Percentiles rank a stretch among this genome's conserved stretches.
Evolutionary conservation across 1,140 invertebrate genomes (phyloP).

Genomic region (Semibalanus balanoides): DNA sequence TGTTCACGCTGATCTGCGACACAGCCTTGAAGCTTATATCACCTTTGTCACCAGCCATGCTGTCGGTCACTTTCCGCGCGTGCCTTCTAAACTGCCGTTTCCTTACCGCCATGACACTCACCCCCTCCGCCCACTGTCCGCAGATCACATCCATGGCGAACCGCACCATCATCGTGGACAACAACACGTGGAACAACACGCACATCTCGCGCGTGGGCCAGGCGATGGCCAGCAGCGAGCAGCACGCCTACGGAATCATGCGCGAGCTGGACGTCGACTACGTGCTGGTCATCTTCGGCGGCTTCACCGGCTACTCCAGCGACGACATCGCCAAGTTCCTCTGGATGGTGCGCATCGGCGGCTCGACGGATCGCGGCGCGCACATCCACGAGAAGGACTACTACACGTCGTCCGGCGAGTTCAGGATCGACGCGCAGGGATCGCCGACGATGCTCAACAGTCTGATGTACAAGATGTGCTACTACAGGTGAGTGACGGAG

Average conservation of each 20-base stretch:
- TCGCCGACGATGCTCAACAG: conserved; percentile 73
- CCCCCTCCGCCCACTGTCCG: too few species aligned
- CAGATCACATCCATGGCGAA: conserved; percentile 98
- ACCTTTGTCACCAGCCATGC: too few species aligned
- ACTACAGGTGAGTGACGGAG: conserved; percentile 50
- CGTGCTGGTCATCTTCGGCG: conserved; percentile 95
- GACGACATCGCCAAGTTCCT: conserved; percentile 98
- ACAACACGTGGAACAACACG: conserved; percentile 99
- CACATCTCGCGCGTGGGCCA: conserved; percentile 94
- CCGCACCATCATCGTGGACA: conserved; percentile 94
- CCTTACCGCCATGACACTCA: too few species aligned
- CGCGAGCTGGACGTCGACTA: conserved; percentile 92
- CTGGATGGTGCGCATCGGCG: conserved; percentile 98
- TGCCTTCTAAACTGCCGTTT: too few species aligned
- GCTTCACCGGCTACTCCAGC: conserved; percentile 93
- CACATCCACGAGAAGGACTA: conserved; percentile 96
- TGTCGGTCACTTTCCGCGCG: too few species aligned
- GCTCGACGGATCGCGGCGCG: conserved; percentile 80
- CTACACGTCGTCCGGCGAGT: conserved; percentile 85
- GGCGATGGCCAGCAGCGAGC: conserved; percentile 92
- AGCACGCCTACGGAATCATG: conserved; percentile 96
- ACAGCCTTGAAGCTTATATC: too few species aligned
- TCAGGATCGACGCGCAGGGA: conserved; percentile 81
- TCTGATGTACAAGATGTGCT: conserved; percentile 94
- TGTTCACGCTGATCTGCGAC: too few species aligned